A percentile compares a stretch with the other conserved stretches of the same genome.
Evolutionary conservation across 2,888 invertebrate species (phyloP).

Genomic region (Caenorhabditis sp.): DNA sequence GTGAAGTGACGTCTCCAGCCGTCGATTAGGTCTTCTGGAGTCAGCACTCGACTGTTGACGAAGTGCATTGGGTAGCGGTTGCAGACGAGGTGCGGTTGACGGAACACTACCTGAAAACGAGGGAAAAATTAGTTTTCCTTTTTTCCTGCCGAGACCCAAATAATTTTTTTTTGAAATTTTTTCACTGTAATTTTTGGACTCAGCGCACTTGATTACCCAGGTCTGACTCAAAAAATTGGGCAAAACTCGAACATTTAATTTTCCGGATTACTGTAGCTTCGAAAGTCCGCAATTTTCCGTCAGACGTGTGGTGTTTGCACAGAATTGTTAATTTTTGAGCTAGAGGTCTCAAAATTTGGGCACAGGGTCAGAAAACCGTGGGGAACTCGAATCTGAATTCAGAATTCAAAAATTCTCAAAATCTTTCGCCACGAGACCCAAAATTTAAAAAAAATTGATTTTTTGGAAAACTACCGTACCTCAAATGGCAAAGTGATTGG

Average conservation of each 20-base stretch:
- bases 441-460: background rate
- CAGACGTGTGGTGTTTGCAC: too few species aligned
- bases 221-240: too few species aligned
- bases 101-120: constrained; percentile 63
- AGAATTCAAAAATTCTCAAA: background rate
- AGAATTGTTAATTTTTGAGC: too few species aligned
- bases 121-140: too few species aligned
- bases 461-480: constrained; percentile 26
- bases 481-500: constrained; percentile 67
- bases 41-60: constrained; percentile 48
- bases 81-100: constrained; percentile 68
- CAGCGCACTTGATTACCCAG: too few species aligned
- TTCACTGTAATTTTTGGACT: too few species aligned
- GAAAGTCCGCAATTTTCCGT: background rate
- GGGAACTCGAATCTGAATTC: background rate
- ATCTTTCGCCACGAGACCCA: background rate
- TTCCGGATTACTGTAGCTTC: background rate
- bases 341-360: too few species aligned
- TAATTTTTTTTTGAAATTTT: too few species aligned
- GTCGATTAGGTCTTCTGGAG: constrained; percentile 69
- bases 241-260: background rate
- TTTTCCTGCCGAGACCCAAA: too few species aligned
- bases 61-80: constrained; percentile 72
- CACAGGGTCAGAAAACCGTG: too few species aligned
- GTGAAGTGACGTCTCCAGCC: constrained; percentile 73